Evolutionary conservation across 2,113 vertebrate genomes (phyloP), one percentile per base, ranked within the genome.

Genomic region (Oreochromis tanganicae): DNA sequence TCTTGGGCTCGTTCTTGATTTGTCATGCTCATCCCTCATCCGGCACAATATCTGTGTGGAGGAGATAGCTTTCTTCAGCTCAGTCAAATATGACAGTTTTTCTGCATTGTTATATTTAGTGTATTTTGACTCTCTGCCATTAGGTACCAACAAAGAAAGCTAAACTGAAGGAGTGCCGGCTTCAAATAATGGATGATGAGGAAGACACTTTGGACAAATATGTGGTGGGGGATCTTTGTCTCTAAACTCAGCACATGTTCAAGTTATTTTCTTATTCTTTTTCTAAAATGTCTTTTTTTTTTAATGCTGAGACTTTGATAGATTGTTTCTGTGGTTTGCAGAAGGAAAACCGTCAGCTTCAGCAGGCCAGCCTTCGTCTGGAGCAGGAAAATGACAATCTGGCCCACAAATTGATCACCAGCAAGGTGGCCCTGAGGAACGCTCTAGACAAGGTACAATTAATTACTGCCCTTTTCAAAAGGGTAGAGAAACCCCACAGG

Each of bases 381-480:
- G 98, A 99, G 94, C 98, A 99, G 92, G 98, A 99, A 94, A 99
- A 99, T 0, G 98, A 99, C 46, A 97, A 97, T 95, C 96, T 99
- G 17, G 98, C 98, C 17, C 97, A 99, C 4, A 97, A 97, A 89
- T 97, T 99, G 9, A 98, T 99, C 43, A 97, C 96, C 80, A 97
- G 98, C 96, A 99, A 99, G 95, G 98, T 99, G 5, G 97, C 97
- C 56, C 96, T 99, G 92, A 96, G 98, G 92, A 98, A 96, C 32
- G 97, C 98, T 89, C 88, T 99, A 95, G 97, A 99, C 92, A 96
- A 98, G 97, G 98, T 99, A 93, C 8, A 27, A 48, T 41, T 29
- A 71, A 66, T 48, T 27, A 6, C 54, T 13, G 29, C 27, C 38
- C 59, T 59, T 85, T 78, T 32, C 80, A 38, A 56, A 66, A 56